These are phyloP conservation scores for Hydra vulgaris DNA, from an alignment of 30 jellyfish, hydroid and myxozoan species.

Conservation along the genomic window DNA sequence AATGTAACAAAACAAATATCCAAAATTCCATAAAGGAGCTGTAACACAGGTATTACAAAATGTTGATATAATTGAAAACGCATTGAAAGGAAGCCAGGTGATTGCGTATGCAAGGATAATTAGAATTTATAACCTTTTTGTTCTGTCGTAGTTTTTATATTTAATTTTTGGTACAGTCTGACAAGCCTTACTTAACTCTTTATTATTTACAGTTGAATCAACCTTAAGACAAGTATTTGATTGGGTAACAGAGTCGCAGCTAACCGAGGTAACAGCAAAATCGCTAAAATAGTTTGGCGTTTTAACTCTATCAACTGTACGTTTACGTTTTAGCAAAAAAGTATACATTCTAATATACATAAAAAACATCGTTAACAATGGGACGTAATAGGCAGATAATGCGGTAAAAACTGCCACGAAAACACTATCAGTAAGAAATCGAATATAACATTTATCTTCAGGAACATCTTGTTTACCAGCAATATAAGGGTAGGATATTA, in stretches of 20 bases:
- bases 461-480: constrained; percentile 29
- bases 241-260: background rate
- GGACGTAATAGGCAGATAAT: constrained; percentile 22
- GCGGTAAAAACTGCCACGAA: constrained; percentile 26
- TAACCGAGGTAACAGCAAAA: background rate
- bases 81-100: constrained; percentile 33
- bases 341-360: background rate
- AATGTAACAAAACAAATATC: constrained; percentile 21
- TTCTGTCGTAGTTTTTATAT: constrained; percentile 14
- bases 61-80: constrained; percentile 17
- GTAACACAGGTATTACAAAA: constrained; percentile 2
- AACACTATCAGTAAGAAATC: constrained; percentile 15
- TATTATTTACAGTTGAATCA: background rate
- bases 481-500: constrained; percentile 7
- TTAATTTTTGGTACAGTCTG: background rate
- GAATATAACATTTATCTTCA: constrained; percentile 12
- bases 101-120: constrained; percentile 19
- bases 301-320: background rate
- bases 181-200: background rate
- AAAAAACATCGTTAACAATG: background rate
- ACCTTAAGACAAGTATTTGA: background rate
- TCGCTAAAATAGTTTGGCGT: background rate
- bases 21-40: constrained; percentile 15
- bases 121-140: background rate
- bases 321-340: background rate